A percentile compares a stretch with the other conserved stretches of the same genome.
phyloP scores from a whole-genome alignment of 1,140 invertebrate species.

The Tigriopus japonicus region DNA sequence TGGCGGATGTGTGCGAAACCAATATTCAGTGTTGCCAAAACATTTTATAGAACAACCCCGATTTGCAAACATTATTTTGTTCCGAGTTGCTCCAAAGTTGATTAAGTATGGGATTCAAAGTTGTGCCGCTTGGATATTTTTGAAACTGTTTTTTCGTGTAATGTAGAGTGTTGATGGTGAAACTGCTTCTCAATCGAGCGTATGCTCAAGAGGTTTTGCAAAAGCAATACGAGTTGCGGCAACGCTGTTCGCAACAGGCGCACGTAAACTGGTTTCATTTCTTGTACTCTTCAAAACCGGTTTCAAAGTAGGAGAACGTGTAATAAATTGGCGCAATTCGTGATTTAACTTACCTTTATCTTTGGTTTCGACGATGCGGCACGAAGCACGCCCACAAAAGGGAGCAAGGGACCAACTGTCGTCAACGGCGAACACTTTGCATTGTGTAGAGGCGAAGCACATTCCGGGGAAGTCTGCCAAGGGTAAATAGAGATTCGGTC shows the following conservation, averaged over 20 bases:
- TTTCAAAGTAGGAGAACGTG: not conserved
- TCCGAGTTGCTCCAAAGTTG: no score
- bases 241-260: not conserved
- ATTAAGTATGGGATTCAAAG: no score
- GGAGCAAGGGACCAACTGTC: constrained; percentile 8
- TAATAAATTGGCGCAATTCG: not conserved
- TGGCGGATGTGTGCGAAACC: not conserved
- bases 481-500: not conserved
- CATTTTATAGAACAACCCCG: no score
- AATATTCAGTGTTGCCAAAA: no score
- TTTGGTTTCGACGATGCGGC: not conserved
- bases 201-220: no score
- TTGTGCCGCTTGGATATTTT: no score
- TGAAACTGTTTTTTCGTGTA: no score
- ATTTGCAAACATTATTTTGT: no score
- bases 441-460: constrained; percentile 10
- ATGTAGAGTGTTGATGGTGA: no score
- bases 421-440: not conserved
- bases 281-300: not conserved
- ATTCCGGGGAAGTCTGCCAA: constrained; percentile 9
- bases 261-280: no score
- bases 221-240: no score
- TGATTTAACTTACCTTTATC: not conserved
- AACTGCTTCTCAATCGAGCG: no score
- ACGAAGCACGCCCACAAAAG: constrained; percentile 8